phyloP scores from a whole-genome alignment of 2,797 vertebrate species.

The Pteropus rufus region DNA sequence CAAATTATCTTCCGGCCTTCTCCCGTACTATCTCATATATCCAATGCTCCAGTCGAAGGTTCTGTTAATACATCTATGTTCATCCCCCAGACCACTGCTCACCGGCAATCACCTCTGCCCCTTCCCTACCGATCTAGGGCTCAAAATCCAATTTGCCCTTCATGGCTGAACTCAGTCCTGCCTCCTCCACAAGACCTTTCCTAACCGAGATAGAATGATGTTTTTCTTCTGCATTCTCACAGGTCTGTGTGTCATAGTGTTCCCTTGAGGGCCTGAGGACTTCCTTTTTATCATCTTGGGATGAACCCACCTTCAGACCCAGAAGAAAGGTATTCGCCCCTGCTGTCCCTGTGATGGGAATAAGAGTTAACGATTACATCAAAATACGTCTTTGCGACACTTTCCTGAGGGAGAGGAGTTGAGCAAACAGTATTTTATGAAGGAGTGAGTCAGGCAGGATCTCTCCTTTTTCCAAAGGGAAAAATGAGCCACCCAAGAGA shows the following conservation, averaged over 20 bases:
- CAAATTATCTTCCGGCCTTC: background rate
- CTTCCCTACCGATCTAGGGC: background rate
- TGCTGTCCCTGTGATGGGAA: background rate
- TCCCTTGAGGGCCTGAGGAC: background rate
- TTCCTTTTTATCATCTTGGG: background rate
- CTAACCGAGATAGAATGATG: background rate
- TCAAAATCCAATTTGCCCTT: background rate
- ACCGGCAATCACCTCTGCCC: background rate
- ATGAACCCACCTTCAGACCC: background rate
- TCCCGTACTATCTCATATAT: background rate
- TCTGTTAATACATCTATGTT: background rate
- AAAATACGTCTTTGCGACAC: rapidly evolving
- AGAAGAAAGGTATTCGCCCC: background rate
- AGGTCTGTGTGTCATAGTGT: background rate
- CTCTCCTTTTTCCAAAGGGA: background rate
- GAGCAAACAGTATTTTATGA: background rate
- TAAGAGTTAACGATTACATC: background rate
- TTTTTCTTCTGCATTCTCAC: background rate
- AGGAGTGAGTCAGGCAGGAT: background rate
- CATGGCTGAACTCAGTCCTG: background rate
- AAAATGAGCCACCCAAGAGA: background rate
- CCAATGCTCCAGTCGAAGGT: background rate
- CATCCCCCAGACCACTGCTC: background rate
- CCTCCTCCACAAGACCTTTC: background rate
- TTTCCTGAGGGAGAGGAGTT: background rate